A percentile compares a stretch with the other conserved stretches of the same genome.
phyloP scores from a whole-genome alignment of 2,888 invertebrate genomes.

The Protodeltote pygarga region DNA sequence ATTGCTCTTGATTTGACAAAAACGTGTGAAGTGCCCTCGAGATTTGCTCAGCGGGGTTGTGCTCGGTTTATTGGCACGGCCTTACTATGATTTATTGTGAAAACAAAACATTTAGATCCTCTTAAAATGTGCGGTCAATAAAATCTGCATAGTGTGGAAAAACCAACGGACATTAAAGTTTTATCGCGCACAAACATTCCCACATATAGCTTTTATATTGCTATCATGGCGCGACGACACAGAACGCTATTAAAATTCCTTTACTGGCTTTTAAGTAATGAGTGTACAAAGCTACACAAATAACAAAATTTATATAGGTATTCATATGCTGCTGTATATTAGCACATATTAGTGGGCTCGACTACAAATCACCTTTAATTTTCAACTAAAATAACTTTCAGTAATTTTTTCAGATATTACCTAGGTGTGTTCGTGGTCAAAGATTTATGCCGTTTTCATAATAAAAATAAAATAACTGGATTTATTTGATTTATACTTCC shows the following conservation, averaged over 20 bases:
- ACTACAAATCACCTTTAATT: background rate
- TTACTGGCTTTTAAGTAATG: slow-evolving; percentile 32
- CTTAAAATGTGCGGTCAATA: slow-evolving; percentile 24
- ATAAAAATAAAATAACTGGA: too few species aligned
- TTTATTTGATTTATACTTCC: too few species aligned
- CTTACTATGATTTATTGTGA: slow-evolving; percentile 54
- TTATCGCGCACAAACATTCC: slow-evolving; percentile 36
- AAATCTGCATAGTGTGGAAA: slow-evolving; percentile 24
- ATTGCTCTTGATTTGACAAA: slow-evolving; percentile 68
- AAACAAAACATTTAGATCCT: slow-evolving; percentile 38
- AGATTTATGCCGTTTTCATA: too few species aligned
- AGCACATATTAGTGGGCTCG: too few species aligned
- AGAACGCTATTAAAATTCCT: slow-evolving; percentile 29
- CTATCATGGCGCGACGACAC: slow-evolving; percentile 10
- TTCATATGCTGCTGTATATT: too few species aligned
- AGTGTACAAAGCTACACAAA: too few species aligned
- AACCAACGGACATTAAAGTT: slow-evolving; percentile 33
- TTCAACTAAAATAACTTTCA: too few species aligned
- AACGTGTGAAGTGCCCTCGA: slow-evolving; percentile 65
- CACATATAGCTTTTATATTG: slow-evolving; percentile 31
- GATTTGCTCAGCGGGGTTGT: slow-evolving; percentile 63
- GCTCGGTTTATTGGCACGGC: slow-evolving; percentile 58
- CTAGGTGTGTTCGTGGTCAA: too few species aligned
- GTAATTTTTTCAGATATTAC: too few species aligned
- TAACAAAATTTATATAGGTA: too few species aligned